Percentiles rank a stretch among this genome's conserved stretches.
Evolutionary conservation across 2,797 vertebrate genomes (phyloP).

Genomic region (Cygnus olor): DNA sequence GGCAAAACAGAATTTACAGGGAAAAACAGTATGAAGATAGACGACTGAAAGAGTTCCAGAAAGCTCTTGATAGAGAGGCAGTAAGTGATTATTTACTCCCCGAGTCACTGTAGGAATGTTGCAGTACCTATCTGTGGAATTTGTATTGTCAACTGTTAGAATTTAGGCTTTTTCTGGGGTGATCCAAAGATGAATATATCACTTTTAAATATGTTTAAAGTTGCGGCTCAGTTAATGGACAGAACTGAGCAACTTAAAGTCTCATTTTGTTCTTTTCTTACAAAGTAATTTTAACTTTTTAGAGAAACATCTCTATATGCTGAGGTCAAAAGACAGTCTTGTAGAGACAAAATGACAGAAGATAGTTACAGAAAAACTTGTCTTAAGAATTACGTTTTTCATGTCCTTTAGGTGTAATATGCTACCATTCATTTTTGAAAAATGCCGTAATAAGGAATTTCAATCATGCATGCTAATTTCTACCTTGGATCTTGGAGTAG

Average conservation of each 20-base stretch:
- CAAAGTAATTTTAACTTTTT: not conserved
- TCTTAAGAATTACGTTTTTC: not conserved
- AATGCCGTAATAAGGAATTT: not conserved
- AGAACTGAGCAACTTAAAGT: not conserved
- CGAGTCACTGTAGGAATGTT: not conserved
- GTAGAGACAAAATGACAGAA: not conserved
- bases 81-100: conserved; percentile 75
- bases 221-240: not conserved
- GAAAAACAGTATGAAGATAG: conserved; percentile 90
- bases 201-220: not conserved
- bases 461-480: not conserved
- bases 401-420: not conserved
- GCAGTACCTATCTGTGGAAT: not conserved
- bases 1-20: conserved; percentile 88
- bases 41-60: conserved; percentile 86
- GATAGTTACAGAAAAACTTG: not conserved
- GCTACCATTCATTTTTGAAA: not conserved
- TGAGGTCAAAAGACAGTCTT: not conserved
- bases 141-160: not conserved
- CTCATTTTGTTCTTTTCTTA: not conserved
- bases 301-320: not conserved
- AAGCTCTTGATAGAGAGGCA: conserved; percentile 89
- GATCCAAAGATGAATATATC: not conserved
- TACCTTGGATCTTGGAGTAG: not conserved
- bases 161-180: not conserved